Conservation (phyloP, 2,888 invertebrate genomes). For the Xanthorhoe spadicearia region DNA sequence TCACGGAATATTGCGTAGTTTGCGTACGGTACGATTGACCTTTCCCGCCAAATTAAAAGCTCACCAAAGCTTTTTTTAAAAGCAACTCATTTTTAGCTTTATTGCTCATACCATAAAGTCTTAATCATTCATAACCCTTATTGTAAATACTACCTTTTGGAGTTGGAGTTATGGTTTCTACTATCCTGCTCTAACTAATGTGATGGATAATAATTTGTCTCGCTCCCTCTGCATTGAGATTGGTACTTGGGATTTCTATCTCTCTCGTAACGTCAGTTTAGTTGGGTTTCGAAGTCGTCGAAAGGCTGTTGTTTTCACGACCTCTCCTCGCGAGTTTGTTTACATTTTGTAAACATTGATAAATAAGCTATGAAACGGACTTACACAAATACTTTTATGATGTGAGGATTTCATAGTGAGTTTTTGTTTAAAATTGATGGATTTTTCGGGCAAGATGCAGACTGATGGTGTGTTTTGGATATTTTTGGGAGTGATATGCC, state of each 20-base stretch:
- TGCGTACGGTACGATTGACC: constrained; percentile 45
- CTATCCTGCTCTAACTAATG: constrained; percentile 42
- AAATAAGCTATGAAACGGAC: constrained; percentile 31
- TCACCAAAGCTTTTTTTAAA: constrained; percentile 32
- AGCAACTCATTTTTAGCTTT: constrained; percentile 30
- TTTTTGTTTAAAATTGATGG: constrained; percentile 42
- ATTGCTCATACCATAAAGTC: rapidly evolving
- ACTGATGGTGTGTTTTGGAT: constrained; percentile 69
- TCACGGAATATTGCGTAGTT: constrained; percentile 17
- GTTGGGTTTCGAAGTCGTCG: constrained; percentile 56
- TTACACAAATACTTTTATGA: constrained; percentile 52
- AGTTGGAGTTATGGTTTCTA: constrained; percentile 45
- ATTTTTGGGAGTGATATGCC: constrained; percentile 70
- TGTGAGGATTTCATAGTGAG: constrained; percentile 52
- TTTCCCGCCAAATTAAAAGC: constrained; percentile 70
- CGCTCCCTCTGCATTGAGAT: constrained; percentile 51
- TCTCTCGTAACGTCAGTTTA: constrained; percentile 51
- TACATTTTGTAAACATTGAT: constrained; percentile 53
- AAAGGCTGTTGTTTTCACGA: constrained; percentile 46
- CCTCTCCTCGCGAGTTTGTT: constrained; percentile 56
- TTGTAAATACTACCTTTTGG: constrained; percentile 8
- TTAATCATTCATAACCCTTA: not conserved
- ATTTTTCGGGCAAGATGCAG: constrained; percentile 61
- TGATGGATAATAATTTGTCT: constrained; percentile 57
- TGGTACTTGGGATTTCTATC: constrained; percentile 44